A percentile compares a stretch with the other conserved stretches of the same genome.
Conservation (phyloP, 2,797 vertebrate species). For the Sebastes cheni region DNA sequence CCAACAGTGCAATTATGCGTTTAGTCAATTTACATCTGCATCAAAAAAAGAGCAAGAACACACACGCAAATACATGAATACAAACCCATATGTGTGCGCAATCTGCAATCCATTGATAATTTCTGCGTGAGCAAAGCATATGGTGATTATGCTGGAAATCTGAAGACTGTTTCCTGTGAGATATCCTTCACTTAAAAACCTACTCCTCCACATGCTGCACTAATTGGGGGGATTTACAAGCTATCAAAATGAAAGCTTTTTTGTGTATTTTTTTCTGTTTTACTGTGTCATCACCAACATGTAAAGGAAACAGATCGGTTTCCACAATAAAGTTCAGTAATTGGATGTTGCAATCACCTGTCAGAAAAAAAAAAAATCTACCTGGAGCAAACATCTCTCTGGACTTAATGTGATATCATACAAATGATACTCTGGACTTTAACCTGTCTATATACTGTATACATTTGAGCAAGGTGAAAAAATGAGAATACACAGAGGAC, state of each 20-base stretch:
- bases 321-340: conserved; percentile 16
- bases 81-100: not conserved
- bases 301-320: conserved; percentile 9
- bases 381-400: conserved; percentile 11
- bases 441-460: conserved; percentile 24
- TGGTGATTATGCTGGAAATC: conserved; percentile 42
- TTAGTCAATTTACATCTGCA: conserved; percentile 10
- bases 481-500: conserved; percentile 44
- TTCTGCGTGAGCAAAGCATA: conserved; percentile 4
- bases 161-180: conserved; percentile 24
- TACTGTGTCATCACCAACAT: conserved; percentile 1
- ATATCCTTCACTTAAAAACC: conserved; percentile 10
- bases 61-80: not conserved
- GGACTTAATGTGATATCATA: conserved; percentile 9
- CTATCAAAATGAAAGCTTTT: conserved; percentile 9
- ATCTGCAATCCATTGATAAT: conserved; percentile 18
- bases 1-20: not conserved
- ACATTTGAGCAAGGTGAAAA: conserved; percentile 47
- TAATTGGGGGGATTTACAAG: conserved; percentile 53
- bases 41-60: not conserved
- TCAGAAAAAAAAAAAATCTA: conserved; percentile 8
- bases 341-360: conserved; percentile 28
- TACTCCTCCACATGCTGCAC: conserved; percentile 11
- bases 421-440: not conserved
- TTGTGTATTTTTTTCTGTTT: not conserved